Evolutionary conservation across 2,888 invertebrate genomes (phyloP).

Genomic region (Cephus sareptanus): DNA sequence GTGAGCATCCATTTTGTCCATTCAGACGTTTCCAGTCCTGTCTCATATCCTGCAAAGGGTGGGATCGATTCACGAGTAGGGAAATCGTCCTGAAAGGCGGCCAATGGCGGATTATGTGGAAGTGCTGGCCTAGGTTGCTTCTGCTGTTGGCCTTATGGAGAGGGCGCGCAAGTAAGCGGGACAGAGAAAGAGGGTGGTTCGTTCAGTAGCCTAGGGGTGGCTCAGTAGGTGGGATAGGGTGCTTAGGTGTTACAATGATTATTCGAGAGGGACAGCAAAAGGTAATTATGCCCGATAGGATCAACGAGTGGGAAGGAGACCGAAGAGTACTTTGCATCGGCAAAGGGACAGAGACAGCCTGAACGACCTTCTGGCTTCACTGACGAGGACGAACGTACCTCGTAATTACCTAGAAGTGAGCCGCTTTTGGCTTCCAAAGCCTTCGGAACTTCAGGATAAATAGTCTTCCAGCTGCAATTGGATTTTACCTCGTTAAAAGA

Average conservation of each 20-base stretch:
- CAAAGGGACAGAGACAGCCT: constrained; percentile 23
- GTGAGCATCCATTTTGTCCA: no score
- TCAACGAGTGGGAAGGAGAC: constrained; percentile 54
- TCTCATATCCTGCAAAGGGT: no score
- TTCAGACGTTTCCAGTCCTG: no score
- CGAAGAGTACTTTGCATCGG: constrained; percentile 54
- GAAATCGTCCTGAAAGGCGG: constrained; percentile 52
- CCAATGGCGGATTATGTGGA: constrained; percentile 58
- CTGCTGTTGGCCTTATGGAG: background rate
- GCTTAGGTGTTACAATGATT: constrained; percentile 67
- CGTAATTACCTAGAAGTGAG: constrained; percentile 20
- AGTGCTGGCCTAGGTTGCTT: constrained; percentile 54
- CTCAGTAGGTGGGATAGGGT: constrained; percentile 57
- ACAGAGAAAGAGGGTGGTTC: constrained; percentile 8
- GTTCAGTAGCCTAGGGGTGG: constrained; percentile 4
- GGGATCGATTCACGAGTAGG: constrained; percentile 28
- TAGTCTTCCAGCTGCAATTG: constrained; percentile 39
- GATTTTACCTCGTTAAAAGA: constrained; percentile 24
- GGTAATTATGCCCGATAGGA: constrained; percentile 65
- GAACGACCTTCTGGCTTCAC: background rate
- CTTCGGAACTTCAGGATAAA: constrained; percentile 15
- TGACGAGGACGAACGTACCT: background rate
- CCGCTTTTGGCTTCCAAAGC: constrained; percentile 19
- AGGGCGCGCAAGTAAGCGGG: background rate
- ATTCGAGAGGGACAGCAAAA: constrained; percentile 64